These are phyloP conservation scores for Hypomecis atomaria DNA, from an alignment of 2,888 invertebrate species.

Conservation along the genomic window DNA sequence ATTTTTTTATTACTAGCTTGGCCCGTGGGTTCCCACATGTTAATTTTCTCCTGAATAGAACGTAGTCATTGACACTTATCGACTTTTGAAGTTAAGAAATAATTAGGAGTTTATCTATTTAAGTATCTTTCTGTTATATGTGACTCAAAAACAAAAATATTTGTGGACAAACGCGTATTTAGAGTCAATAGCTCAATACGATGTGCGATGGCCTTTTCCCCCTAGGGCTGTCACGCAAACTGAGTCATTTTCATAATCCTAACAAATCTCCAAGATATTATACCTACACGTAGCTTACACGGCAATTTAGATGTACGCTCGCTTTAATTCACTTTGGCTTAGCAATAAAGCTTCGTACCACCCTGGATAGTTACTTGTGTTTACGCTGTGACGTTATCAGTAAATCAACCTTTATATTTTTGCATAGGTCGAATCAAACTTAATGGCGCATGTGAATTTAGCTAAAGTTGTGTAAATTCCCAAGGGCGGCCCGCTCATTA, in stretches of 20 bases:
- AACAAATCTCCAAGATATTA: conserved; percentile 24
- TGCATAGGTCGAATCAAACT: background rate
- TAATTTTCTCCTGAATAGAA: no score
- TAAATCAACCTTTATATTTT: conserved; percentile 3
- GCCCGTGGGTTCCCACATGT: no score
- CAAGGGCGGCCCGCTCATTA: no score
- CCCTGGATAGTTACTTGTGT: no score
- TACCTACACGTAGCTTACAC: conserved; percentile 15
- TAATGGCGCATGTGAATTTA: background rate
- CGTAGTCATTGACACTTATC: no score
- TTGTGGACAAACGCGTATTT: no score
- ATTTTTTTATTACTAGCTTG: no score
- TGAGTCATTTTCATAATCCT: conserved; percentile 15
- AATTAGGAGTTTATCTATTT: no score
- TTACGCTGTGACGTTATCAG: conserved; percentile 2
- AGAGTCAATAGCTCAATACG: background rate
- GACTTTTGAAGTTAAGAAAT: no score
- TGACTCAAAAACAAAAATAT: no score
- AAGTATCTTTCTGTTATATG: no score
- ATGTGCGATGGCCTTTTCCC: background rate
- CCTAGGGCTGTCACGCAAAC: conserved; percentile 7
- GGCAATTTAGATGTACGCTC: conserved; percentile 19
- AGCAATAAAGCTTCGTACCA: conserved; percentile 20
- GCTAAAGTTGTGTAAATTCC: no score
- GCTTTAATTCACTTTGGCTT: conserved; percentile 30